Base-by-base conservation (phyloP, 2,113 vertebrate genomes). In the Xerus inauris region DNA sequence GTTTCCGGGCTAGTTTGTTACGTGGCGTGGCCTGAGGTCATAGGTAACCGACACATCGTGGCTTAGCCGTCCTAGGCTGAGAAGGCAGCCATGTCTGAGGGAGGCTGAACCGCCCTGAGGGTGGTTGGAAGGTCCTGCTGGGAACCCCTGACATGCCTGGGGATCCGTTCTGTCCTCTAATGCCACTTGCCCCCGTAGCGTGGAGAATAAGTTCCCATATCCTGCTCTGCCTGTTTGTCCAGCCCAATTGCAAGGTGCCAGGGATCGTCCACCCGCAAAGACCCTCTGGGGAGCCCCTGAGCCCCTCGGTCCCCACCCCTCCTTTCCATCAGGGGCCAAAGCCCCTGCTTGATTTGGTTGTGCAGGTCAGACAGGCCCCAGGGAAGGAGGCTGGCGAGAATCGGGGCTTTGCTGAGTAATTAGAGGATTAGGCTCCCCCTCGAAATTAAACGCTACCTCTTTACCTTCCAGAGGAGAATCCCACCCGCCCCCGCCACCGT, bases 371-470 rank as follows among this genome's bases (percentile, higher is more conserved):
- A 85, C 51, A 2, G 22, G 85, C 86, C 47, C 30, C 13, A 4
- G 85, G 87, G 72, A 92, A 89, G 75, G 49, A 40, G 82, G 67
- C 94, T 96, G 98, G 97, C 77, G 94, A 97, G 96, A 98, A 98
- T 95, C 0, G 35, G 35, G 97, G 98, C 98, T 98, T 97, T 96
- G 98, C 94, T 8, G 13, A 98, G 97, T 98, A 98, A 99, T 98
- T 99, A 98, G 91, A 98, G 98, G 98, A 98, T 98, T 98, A 98
- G 98, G 96, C 98, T 96, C 94, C 97, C 97, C 98, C 97, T 98
- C 80, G 94, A 98, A 98, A 98, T 98, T 98, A 98, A 98, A 98
- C 96, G 97, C 98, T 98, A 98, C 98, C 97, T 98, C 98, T 99
- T 98, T 98, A 98, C 98, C 97, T 98, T 98, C 98, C 97, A 97